These are phyloP conservation scores for Labeo catla DNA, from an alignment of 2,113 vertebrate species.

Conservation along the genomic window DNA sequence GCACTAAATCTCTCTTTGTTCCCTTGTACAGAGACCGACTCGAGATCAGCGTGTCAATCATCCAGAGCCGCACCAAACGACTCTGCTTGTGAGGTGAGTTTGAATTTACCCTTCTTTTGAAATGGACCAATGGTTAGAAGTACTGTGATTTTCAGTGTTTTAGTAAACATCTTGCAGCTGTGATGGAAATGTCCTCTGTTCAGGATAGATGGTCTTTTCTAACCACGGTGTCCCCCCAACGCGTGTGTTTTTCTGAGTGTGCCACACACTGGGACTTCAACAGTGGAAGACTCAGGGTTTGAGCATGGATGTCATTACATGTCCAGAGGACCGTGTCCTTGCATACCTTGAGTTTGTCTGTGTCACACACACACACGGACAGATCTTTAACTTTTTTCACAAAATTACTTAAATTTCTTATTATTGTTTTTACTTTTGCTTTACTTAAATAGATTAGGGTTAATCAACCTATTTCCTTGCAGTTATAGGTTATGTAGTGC, in stretches of 20 bases:
- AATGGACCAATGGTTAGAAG: constrained; percentile 4
- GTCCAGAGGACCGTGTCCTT: not conserved
- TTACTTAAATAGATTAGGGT: not conserved
- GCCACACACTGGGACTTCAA: not conserved
- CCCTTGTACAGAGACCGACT: constrained; percentile 10
- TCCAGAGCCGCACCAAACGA: not conserved
- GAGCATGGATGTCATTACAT: not conserved
- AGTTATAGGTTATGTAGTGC: constrained; percentile 12
- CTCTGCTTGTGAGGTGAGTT: constrained; percentile 22
- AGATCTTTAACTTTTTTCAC: not conserved
- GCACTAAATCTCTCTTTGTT: constrained; percentile 15
- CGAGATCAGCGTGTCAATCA: constrained; percentile 2
- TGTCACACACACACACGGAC: not conserved
- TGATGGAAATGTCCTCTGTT: not conserved
- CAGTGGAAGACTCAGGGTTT: not conserved
- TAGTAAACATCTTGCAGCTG: not conserved
- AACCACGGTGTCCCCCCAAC: not conserved
- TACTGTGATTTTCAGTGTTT: not conserved
- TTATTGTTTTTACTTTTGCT: not conserved
- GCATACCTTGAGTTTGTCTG: not conserved
- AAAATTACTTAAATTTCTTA: constrained; percentile 8
- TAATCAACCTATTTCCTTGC: not conserved
- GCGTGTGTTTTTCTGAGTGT: not conserved
- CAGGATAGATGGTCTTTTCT: not conserved
- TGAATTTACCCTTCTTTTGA: not conserved